Conservation (phyloP, 2,113 vertebrate species). For the Psittacula cyanocephala region DNA sequence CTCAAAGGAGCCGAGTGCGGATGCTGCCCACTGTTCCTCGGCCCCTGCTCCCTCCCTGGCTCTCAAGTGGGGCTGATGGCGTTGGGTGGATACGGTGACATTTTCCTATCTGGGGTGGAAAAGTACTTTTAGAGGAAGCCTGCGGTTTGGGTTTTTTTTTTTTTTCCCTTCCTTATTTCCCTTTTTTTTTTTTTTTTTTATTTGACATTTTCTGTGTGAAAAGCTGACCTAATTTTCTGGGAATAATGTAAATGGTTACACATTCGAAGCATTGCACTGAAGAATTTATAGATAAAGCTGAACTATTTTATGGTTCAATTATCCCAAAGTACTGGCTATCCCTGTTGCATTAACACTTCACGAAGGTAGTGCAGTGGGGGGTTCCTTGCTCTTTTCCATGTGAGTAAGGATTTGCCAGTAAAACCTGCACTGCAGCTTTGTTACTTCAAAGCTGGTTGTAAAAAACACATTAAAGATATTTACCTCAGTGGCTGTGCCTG, state of each 20-base stretch:
- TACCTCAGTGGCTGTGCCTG: neutral
- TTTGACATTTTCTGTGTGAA: conserved; percentile 74
- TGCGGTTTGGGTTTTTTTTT: conserved; percentile 1
- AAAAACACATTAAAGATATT: neutral
- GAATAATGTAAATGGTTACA: conserved; percentile 70
- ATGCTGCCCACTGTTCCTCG: conserved; percentile 71
- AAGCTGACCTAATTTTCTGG: conserved; percentile 77
- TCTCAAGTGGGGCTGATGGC: conserved; percentile 53
- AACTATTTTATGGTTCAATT: conserved; percentile 73
- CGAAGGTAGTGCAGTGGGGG: neutral
- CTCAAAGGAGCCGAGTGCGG: conserved; percentile 61
- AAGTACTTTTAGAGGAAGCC: conserved; percentile 66
- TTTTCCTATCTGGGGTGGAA: conserved; percentile 70
- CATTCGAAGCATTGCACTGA: conserved; percentile 61
- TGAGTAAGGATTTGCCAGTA: neutral
- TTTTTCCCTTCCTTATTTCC: neutral
- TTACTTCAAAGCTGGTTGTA: neutral
- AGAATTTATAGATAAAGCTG: conserved; percentile 72
- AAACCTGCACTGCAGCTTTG: neutral
- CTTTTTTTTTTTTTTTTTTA: neutral
- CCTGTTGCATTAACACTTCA: conserved; percentile 54
- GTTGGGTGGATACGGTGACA: conserved; percentile 66
- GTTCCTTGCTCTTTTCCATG: neutral
- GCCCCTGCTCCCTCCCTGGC: conserved; percentile 68
- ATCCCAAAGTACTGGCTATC: conserved; percentile 32